Evolutionary conservation across 2,888 invertebrate species (phyloP).

Genomic region (Eulithis prunata): DNA sequence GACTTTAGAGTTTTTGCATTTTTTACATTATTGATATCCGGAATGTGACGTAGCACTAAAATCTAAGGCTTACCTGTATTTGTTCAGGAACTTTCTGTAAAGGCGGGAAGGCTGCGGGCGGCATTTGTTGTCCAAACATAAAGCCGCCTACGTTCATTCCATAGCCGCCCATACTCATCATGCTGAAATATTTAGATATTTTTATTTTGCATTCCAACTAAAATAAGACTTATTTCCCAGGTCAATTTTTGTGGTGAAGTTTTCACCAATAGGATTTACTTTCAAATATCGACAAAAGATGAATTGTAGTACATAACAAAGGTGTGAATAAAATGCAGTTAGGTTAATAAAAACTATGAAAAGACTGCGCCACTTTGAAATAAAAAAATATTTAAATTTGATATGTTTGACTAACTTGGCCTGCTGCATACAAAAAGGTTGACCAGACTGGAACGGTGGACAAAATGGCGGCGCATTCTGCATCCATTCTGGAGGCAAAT

Average conservation of each 20-base stretch:
- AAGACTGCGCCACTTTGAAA: too few species aligned
- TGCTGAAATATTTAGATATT: constrained; percentile 36
- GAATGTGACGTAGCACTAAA: not conserved
- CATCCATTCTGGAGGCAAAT: constrained; percentile 62
- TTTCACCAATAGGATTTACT: too few species aligned
- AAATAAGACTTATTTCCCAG: not conserved
- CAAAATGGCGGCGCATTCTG: constrained; percentile 59
- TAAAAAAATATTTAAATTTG: too few species aligned
- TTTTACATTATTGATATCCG: too few species aligned
- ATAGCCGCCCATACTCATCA: constrained; percentile 66
- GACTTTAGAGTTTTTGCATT: too few species aligned
- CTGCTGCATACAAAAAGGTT: constrained; percentile 72
- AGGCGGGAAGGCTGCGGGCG: constrained; percentile 49
- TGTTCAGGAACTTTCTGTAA: constrained; percentile 35
- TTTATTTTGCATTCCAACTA: not conserved
- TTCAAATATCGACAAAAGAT: too few species aligned
- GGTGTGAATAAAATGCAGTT: too few species aligned
- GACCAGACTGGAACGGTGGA: constrained; percentile 64
- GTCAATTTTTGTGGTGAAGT: too few species aligned
- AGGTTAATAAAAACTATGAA: too few species aligned
- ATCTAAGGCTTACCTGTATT: constrained; percentile 27
- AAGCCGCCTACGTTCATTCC: constrained; percentile 74
- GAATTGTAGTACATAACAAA: too few species aligned
- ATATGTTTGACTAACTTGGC: constrained; percentile 64
- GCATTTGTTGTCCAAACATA: constrained; percentile 73